phyloP scores from a whole-genome alignment of 2,888 invertebrate species.

The Phragmatobia fuliginosa region DNA sequence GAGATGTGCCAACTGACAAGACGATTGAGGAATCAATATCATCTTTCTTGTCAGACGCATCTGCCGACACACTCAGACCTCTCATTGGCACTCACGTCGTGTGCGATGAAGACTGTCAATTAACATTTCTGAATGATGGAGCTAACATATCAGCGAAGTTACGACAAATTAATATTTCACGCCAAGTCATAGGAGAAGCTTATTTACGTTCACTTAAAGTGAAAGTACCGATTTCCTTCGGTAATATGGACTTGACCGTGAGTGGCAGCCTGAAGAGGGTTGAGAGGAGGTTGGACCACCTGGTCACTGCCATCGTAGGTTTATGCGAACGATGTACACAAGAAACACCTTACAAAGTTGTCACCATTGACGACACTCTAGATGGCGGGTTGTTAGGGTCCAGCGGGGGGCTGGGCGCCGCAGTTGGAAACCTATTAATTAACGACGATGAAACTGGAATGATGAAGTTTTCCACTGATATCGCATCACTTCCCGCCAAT shows the following conservation, averaged over 20 bases:
- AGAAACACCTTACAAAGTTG: not conserved
- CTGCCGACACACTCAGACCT: slow-evolving; percentile 11
- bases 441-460: slow-evolving; percentile 8
- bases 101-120: not conserved
- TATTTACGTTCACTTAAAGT: not conserved
- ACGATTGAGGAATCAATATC: slow-evolving; percentile 3
- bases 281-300: no score
- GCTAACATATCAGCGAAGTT: not conserved
- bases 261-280: not conserved
- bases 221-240: slow-evolving; percentile 32
- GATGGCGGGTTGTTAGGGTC: slow-evolving; percentile 11
- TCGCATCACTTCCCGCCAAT: slow-evolving; percentile 7
- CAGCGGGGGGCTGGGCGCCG: slow-evolving; percentile 18
- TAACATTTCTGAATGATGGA: slow-evolving; percentile 3
- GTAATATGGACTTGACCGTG: slow-evolving; percentile 29
- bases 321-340: not conserved
- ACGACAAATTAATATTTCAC: not conserved
- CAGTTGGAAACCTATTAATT: slow-evolving; percentile 28
- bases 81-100: slow-evolving; percentile 25
- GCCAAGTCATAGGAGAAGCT: not conserved
- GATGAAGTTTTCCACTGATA: slow-evolving; percentile 19
- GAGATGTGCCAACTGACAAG: not conserved
- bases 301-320: not conserved
- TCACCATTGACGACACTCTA: slow-evolving; percentile 22
- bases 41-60: slow-evolving; percentile 11